A percentile compares a stretch with the other conserved stretches of the same genome.
Evolutionary conservation across 2,797 vertebrate genomes (phyloP).

Genomic region (Pogoniulus pusillus): DNA sequence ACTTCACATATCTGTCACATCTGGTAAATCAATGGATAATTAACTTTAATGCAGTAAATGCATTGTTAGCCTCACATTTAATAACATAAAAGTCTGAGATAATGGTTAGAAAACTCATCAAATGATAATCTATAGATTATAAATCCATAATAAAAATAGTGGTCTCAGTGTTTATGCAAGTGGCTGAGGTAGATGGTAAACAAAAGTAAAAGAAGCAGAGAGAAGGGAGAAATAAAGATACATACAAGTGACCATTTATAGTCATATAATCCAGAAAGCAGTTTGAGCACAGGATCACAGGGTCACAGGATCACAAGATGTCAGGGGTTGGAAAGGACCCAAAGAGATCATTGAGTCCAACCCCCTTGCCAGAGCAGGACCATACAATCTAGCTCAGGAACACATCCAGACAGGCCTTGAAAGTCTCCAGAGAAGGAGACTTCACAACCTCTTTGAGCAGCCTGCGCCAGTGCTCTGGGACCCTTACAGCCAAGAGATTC

Average conservation of each 20-base stretch:
- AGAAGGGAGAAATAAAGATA: background rate
- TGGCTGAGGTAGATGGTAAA: background rate
- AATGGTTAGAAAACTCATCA: background rate
- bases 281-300: background rate
- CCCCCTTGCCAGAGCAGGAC: too few species aligned
- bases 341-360: too few species aligned
- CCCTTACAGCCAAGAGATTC: too few species aligned
- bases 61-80: conserved; percentile 15
- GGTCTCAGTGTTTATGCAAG: background rate
- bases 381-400: too few species aligned
- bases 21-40: conserved; percentile 55
- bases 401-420: too few species aligned
- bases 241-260: background rate
- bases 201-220: background rate
- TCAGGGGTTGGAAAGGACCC: too few species aligned
- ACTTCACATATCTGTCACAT: conserved; percentile 23
- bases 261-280: background rate
- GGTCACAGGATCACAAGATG: too few species aligned
- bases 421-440: too few species aligned
- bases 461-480: too few species aligned
- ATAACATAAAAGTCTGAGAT: background rate
- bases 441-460: too few species aligned
- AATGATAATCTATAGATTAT: conserved; percentile 26
- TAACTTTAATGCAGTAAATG: conserved; percentile 60
- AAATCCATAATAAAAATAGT: conserved; percentile 2